Percentiles rank a stretch among this genome's conserved stretches.
Evolutionary conservation across 2,113 vertebrate species (phyloP).

Genomic region (Orycteropus afer): DNA sequence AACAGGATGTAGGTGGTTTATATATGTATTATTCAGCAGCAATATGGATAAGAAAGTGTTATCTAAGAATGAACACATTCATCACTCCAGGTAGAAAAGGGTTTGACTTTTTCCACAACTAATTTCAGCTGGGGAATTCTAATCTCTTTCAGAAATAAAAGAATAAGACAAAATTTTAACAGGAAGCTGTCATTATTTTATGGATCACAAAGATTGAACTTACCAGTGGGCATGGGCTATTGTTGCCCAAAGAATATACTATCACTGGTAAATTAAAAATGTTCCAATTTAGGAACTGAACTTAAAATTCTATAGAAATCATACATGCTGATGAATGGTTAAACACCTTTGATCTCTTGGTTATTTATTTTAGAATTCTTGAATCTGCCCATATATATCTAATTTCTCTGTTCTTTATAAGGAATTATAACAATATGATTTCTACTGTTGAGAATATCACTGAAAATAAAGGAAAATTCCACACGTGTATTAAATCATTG

Average conservation of each 20-base stretch:
- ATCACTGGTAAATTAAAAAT: background rate
- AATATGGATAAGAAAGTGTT: background rate
- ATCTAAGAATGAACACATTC: background rate
- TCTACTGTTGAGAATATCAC: background rate
- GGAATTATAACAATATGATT: background rate
- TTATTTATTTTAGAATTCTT: conserved; percentile 10
- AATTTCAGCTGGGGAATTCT: conserved; percentile 12
- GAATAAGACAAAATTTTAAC: background rate
- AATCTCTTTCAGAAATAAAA: conserved; percentile 24
- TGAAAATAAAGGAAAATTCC: background rate
- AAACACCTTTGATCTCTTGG: background rate
- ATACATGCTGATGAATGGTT: background rate
- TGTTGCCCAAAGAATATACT: background rate
- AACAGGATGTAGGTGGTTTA: background rate
- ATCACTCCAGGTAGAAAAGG: background rate
- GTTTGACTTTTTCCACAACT: background rate
- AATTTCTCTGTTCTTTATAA: background rate
- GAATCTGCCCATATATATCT: background rate
- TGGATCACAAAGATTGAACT: no score
- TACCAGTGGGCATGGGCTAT: background rate
- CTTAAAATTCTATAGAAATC: background rate
- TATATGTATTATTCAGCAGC: background rate
- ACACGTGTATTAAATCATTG: background rate
- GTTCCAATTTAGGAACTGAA: background rate
- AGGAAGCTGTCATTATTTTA: background rate